These are phyloP conservation scores for Raja brachyura DNA, from an alignment of 2,113 vertebrate genomes.

Conservation along the genomic window DNA sequence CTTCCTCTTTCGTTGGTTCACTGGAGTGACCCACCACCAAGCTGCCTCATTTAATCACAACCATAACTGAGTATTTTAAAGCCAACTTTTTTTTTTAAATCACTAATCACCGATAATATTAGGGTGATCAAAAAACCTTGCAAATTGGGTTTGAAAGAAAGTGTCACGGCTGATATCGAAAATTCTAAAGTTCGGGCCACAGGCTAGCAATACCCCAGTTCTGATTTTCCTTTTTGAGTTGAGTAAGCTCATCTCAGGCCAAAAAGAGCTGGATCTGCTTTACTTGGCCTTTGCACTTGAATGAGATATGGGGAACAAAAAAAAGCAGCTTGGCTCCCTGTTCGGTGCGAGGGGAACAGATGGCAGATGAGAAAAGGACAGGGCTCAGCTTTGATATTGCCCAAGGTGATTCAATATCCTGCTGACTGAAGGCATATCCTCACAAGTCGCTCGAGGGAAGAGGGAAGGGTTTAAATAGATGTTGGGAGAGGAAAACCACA, in stretches of 20 bases:
- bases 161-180: neutral
- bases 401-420: slow-evolving; percentile 30
- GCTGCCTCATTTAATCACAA: neutral
- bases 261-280: neutral
- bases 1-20: neutral
- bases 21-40: no score
- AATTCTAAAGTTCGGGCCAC: neutral
- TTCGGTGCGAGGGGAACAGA: neutral
- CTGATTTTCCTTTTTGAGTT: neutral
- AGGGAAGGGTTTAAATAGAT: no score
- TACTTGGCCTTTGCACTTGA: neutral
- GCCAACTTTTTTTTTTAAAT: neutral
- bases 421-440: neutral
- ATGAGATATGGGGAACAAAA: neutral
- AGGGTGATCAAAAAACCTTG: neutral
- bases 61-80: neutral
- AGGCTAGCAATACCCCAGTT: neutral
- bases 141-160: neutral
- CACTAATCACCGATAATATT: neutral
- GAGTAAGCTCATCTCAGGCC: neutral
- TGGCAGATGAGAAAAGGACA: slow-evolving; percentile 8
- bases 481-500: neutral
- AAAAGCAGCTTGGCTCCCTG: neutral
- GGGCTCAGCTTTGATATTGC: slow-evolving; percentile 30
- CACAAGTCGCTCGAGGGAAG: neutral